These are phyloP conservation scores for Leptopilina syphax DNA, from an alignment of 2,888 invertebrate genomes.

Conservation along the genomic window DNA sequence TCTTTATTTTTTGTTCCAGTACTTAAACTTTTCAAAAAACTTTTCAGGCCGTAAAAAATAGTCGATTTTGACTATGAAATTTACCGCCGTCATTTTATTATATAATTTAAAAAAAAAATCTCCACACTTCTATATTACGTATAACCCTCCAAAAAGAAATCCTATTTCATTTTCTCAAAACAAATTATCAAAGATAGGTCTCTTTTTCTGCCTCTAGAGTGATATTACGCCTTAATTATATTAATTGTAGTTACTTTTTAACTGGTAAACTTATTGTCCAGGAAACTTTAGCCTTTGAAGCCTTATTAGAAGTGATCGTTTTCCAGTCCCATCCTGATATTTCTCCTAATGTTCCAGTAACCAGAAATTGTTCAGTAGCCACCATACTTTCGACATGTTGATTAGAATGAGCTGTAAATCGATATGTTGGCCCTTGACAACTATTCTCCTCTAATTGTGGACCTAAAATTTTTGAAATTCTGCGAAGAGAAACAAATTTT, in stretches of 20 bases:
- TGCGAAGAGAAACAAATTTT: constrained; percentile 64
- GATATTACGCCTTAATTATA: too few species aligned
- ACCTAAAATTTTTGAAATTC: constrained; percentile 81
- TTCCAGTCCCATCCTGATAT: constrained; percentile 89
- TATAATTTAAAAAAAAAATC: not conserved
- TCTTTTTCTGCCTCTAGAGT: too few species aligned
- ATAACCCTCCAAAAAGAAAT: too few species aligned
- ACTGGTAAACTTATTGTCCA: constrained; percentile 86
- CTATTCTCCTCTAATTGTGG: constrained; percentile 79
- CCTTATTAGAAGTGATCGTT: constrained; percentile 80
- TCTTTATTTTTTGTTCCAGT: too few species aligned
- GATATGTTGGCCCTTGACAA: constrained; percentile 82
- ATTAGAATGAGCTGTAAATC: constrained; percentile 81
- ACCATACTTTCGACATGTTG: constrained; percentile 84
- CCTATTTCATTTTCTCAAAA: too few species aligned
- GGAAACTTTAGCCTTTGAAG: constrained; percentile 79
- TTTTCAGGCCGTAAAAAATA: too few species aligned
- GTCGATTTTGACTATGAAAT: too few species aligned
- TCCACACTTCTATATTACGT: too few species aligned
- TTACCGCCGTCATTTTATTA: too few species aligned
- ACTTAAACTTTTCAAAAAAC: too few species aligned
- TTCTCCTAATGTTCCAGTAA: constrained; percentile 87
- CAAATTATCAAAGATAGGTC: too few species aligned
- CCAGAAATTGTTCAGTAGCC: constrained; percentile 82
- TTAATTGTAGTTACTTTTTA: constrained; percentile 69